Conservation (phyloP, 2,797 vertebrate species). For the Enteromius fasciolatus region DNA sequence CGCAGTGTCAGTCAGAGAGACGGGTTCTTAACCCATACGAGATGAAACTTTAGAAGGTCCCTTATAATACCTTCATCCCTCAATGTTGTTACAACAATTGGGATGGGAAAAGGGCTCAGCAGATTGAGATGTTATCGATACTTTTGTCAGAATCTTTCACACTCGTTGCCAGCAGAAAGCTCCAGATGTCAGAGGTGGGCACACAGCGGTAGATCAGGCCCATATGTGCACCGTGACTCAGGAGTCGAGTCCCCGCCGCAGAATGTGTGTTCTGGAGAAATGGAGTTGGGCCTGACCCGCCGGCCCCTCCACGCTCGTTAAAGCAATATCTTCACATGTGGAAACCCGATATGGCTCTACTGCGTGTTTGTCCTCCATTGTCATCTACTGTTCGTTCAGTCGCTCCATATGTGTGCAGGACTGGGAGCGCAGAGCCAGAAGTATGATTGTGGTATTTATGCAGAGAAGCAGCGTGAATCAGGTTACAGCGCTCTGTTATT, state of each 20-base stretch:
- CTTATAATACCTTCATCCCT: constrained; percentile 27
- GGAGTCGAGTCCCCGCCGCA: constrained; percentile 21
- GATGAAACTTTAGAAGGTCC: constrained; percentile 14
- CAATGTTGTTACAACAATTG: constrained; percentile 17
- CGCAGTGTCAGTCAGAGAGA: constrained; percentile 9
- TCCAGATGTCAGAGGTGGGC: constrained; percentile 47
- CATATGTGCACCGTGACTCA: constrained; percentile 42
- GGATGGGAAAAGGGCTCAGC: constrained; percentile 33
- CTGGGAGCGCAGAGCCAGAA: background rate
- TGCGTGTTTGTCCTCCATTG: constrained; percentile 39
- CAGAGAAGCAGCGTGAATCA: background rate
- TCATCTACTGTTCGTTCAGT: constrained; percentile 35
- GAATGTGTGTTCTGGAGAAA: constrained; percentile 42
- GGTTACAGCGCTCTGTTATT: constrained; percentile 9
- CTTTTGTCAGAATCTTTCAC: constrained; percentile 42
- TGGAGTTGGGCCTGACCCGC: constrained; percentile 41
- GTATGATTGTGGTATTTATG: constrained; percentile 24
- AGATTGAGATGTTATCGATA: constrained; percentile 46
- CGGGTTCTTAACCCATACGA: background rate
- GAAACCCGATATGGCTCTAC: constrained; percentile 33
- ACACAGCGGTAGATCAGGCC: constrained; percentile 44
- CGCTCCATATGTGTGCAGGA: constrained; percentile 26
- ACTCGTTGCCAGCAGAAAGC: constrained; percentile 31
- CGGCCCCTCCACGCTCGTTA: constrained; percentile 41
- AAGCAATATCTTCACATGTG: constrained; percentile 40